Percentiles rank a stretch among this genome's conserved stretches.
Evolutionary conservation across 2,888 invertebrate genomes (phyloP).

Genomic region (Carabus problematicus): DNA sequence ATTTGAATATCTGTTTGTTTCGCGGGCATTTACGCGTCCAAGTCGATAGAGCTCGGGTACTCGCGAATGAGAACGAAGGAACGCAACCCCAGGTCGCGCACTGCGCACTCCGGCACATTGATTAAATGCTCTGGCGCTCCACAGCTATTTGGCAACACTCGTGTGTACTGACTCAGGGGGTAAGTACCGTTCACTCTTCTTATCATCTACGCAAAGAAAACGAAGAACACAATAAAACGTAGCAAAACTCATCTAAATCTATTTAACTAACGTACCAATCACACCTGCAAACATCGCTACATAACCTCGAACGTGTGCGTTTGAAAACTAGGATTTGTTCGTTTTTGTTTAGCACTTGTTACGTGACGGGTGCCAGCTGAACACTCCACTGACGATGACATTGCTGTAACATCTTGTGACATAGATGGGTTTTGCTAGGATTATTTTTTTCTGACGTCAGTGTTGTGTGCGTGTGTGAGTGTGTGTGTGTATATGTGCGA

Average conservation of each 20-base stretch:
- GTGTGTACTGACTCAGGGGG: conserved; percentile 31
- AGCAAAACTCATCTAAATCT: neutral
- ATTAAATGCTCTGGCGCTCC: neutral
- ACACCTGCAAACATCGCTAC: neutral
- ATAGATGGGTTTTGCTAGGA: neutral
- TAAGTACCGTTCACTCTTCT: conserved; percentile 17
- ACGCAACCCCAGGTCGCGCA: conserved; percentile 13
- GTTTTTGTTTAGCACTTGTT: conserved; percentile 4
- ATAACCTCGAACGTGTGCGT: neutral
- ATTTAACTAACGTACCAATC: neutral
- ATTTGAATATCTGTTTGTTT: conserved; percentile 4
- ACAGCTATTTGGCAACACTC: conserved; percentile 14
- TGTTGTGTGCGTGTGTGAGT: neutral
- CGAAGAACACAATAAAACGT: too few relatives aligned
- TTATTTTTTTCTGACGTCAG: neutral
- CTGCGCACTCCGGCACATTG: conserved; percentile 18
- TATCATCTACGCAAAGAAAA: neutral
- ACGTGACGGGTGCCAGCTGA: neutral
- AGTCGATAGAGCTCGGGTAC: neutral
- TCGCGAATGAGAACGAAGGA: neutral
- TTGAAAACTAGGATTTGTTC: neutral
- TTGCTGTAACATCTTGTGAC: neutral
- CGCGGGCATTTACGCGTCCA: neutral
- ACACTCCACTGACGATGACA: neutral
- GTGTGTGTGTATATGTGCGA: neutral